Base-by-base conservation (phyloP, 1,140 invertebrate species). In the Drosophila navojoa region DNA sequence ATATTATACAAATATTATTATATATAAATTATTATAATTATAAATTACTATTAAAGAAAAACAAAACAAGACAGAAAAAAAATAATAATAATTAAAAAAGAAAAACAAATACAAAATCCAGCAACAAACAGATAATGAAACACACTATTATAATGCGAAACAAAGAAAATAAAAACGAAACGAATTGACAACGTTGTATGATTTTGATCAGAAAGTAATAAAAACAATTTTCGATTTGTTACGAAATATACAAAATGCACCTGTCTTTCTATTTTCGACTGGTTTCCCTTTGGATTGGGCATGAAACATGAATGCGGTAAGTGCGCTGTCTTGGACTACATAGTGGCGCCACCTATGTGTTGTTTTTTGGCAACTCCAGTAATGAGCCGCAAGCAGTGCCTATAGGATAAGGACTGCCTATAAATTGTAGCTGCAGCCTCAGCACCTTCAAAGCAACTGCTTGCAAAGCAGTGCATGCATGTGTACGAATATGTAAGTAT, bases 201-300 rank as follows among this genome's bases (percentile, higher is more conserved):
- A 91, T 91, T 91, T 91, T 91, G 82, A 91, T 91, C 90, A 91
- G 79, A 91, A 91, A 91, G 82, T 87, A 91, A 90, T 80, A 84
- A 90, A 85, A 90, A 90, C 77, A 90, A 90, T 91, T 91, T 91
- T 91, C 90, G 90, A 91, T 91, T 91, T 91, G 90, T 91, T 91
- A 91, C 90, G 86, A 91, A 91, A 91, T 91, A 91, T 91, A 91
- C 90, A 91, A 87, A 87, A 67, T 74, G 63, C 58, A 38, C 3
- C 16, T 22, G 15, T 40, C 53, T 82, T 87, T 62, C 59, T 50
- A 49, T 63, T 27, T 29, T 29, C 19, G 19, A 22, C n/a, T n/a
- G n/a, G n/a, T n/a, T n/a, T n/a, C n/a, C n/a, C n/a, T n/a, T 22
- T 22, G 19, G 19, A 22, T 2, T 22, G 19, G 19, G 19, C 19